These are phyloP conservation scores for Rhinichthys klamathensis DNA, from an alignment of 2,113 vertebrate species.

Conservation along the genomic window DNA sequence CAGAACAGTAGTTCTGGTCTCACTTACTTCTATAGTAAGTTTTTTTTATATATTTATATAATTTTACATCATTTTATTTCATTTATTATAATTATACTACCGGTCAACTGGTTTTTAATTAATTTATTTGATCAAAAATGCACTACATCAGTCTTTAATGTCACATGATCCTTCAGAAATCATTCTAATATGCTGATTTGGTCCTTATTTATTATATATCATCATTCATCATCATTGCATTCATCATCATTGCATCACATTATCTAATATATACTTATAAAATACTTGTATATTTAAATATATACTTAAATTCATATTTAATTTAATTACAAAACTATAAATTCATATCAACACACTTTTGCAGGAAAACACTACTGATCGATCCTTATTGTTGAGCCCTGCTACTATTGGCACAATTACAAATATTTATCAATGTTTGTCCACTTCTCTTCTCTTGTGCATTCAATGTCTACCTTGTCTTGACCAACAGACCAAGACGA, in stretches of 20 bases:
- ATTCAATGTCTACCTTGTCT: neutral
- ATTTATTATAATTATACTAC: no score
- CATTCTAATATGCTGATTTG: no score
- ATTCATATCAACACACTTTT: neutral
- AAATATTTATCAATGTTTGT: neutral
- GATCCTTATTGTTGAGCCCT: conserved; percentile 1
- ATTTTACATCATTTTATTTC: neutral
- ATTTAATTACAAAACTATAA: neutral
- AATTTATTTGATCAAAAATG: neutral
- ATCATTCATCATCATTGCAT: no score
- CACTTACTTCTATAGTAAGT: neutral
- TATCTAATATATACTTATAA: no score
- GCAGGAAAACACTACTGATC: neutral
- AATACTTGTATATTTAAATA: no score
- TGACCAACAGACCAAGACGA: neutral
- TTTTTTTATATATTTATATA: neutral
- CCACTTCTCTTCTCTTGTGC: neutral
- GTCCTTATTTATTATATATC: no score
- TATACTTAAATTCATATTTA: no score
- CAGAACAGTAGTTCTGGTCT: neutral
- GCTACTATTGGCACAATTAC: neutral
- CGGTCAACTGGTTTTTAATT: neutral
- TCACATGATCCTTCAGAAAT: neutral
- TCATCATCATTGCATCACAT: no score
- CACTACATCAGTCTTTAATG: neutral